Base-by-base conservation (phyloP, 1,140 invertebrate species). In the Cheumatopsyche charites region DNA sequence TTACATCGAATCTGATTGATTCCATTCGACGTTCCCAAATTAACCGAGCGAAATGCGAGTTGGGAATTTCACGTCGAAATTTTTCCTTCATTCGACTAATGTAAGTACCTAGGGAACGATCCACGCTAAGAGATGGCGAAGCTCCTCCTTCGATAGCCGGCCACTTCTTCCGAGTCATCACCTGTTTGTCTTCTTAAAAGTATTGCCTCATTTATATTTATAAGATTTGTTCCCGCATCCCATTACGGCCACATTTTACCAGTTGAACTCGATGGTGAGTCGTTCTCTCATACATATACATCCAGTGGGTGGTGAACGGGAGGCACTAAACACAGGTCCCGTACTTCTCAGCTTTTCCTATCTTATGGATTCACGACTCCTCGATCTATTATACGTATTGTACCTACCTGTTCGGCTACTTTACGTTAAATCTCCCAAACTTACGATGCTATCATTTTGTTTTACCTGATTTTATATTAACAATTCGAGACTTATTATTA, bases 131-230 rank as follows among this genome's bases (percentile, higher is more conserved):
- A 68, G 55, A 19, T 23, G 7, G 17, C 11, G 55, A 23, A 36
- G n/a, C n/a, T 36, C 29, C 29, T 36, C 29, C 21, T 1, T 23
- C 62, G 15, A 23, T 13, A 47, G 15, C 43, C 65, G 13, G 36
- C 77, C 75, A 17, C 79, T 70, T 74, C 69, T 71, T 74, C 75
- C 75, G 68, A 76, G 71, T 67, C 47, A 61, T 62, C 73, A 77
- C 77, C 79, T 80, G 81, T 82, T 79, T 82, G 80, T 80, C 78
- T 62, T 73, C 75, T 75, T 82, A 82, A 83, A 82, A 82, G 82
- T 79, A 83, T 83, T 82, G 80, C 77, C 81, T 82, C 70, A 73
- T 82, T 79, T 82, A 81, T 83, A 83, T 83, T 82, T 82, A 83
- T 83, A 80, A 82, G 80, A 79, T 52, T 66, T 74, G 17, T 71